These are phyloP conservation scores for Lamellibrachia satsuma DNA, from an alignment of 2,888 invertebrate genomes.

Conservation along the genomic window DNA sequence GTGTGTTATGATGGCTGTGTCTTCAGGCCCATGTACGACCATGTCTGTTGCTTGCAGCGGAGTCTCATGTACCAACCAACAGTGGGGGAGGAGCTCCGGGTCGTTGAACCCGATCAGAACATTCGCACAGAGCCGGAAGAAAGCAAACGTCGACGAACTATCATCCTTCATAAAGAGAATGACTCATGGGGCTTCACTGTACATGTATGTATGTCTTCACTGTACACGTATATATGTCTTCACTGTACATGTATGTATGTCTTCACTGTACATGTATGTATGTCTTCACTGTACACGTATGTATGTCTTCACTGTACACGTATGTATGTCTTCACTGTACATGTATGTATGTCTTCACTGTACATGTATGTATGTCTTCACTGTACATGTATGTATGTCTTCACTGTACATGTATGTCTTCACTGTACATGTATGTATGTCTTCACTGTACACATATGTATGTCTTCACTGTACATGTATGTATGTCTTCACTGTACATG, in stretches of 20 bases:
- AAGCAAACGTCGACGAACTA: constrained; percentile 84
- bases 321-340: neutral
- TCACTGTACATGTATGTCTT: too few species aligned
- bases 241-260: neutral
- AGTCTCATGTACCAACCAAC: constrained; percentile 28
- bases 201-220: constrained; percentile 69
- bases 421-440: neutral
- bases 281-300: neutral
- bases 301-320: neutral
- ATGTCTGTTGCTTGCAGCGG: constrained; percentile 19
- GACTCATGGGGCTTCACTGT: constrained; percentile 91
- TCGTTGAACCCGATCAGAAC: constrained; percentile 76
- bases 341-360: neutral
- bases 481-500: neutral
- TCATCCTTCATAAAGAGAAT: constrained; percentile 80
- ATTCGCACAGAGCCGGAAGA: constrained; percentile 81
- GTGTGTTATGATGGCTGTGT: neutral
- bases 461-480: neutral
- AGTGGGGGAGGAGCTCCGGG: constrained; percentile 26
- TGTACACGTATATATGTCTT: neutral
- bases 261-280: neutral
- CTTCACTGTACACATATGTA: neutral
- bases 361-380: neutral
- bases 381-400: neutral
- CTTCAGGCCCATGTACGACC: neutral